Percentiles rank a stretch among this genome's conserved stretches.
Conservation (phyloP, 2,113 vertebrate genomes). For the Cebidichthys violaceus region DNA sequence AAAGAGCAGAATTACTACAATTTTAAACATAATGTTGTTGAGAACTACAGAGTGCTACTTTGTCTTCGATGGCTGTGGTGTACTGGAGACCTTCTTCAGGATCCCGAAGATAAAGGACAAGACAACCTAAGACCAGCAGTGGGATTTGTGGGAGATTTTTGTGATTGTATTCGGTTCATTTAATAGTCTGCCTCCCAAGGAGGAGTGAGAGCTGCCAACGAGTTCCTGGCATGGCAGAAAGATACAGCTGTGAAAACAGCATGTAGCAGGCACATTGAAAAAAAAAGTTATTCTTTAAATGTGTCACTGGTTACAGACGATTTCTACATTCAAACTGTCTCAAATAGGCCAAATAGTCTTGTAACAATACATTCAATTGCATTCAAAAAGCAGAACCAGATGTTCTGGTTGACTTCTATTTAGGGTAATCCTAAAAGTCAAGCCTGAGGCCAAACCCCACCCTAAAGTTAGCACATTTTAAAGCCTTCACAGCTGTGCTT, state of each 20-base stretch:
- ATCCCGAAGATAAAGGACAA: too few relatives aligned
- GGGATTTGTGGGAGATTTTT: not conserved
- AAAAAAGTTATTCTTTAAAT: not conserved
- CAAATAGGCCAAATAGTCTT: not conserved
- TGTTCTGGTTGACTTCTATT: not conserved
- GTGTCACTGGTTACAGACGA: not conserved
- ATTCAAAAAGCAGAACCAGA: slow-evolving; percentile 5
- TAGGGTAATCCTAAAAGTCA: slow-evolving; percentile 8
- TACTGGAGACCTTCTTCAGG: not conserved
- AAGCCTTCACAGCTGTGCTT: not conserved
- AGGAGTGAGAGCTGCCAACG: too few relatives aligned
- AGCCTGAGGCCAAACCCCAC: slow-evolving; percentile 8
- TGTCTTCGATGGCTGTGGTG: not conserved
- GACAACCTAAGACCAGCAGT: not conserved
- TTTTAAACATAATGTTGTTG: not conserved
- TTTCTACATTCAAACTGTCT: too few relatives aligned
- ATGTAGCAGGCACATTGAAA: too few relatives aligned
- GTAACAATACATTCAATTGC: not conserved
- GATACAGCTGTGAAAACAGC: too few relatives aligned
- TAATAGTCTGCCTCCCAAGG: too few relatives aligned
- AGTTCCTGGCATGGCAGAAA: too few relatives aligned
- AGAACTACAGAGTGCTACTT: too few relatives aligned
- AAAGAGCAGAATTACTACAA: not conserved
- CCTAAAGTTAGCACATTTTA: not conserved
- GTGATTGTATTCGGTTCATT: not conserved